Evolutionary conservation across 2,888 invertebrate species (phyloP), one percentile per base, ranked within the genome.

Genomic region (Thymelicus acteon): DNA sequence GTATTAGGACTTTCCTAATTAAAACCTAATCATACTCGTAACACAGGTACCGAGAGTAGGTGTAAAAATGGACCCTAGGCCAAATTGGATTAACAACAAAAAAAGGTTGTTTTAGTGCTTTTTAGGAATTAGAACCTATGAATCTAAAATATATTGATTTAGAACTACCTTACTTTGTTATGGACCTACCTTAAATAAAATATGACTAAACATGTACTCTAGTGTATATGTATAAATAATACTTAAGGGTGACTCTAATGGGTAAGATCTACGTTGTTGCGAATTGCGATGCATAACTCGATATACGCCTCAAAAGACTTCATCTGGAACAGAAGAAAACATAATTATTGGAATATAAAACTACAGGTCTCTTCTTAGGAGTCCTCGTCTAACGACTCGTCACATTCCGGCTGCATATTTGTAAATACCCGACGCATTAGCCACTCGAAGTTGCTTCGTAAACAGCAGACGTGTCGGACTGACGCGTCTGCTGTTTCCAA

Each of bases 261-360:
- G 75, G 72, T 77, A 79, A 76, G 49, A 62, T 73, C 76, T 79
- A 80, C 44, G 63, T 78, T 78, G 75, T 75, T 77, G 76, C 72
- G 75, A 73, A 74, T 73, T 72, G 71, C 60, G 63, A 73, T 74
- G 67, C 61, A 52, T 15, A 54, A 31, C 40, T 67, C 60, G 24
- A 61, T 60, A n/a, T 54, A 47, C 12, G 47, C 13, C 12, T 15
- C 19, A 19, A 19, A 2, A 62, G 49, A 52, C 31, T 31, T 31
- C 61, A 78, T 78, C 82, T 83, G 83, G 60, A 82, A 83, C 73
- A 79, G 75, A 69, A 67, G 66, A 58, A 67, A 71, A 44, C 31
- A 39, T 48, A n/a, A 7, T 12, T 47, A 24, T 5, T 31, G 10
- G 8, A n/a, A 40, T 54, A 8, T 54, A 8, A 54, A 19, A 54